Evolutionary conservation across 2,888 invertebrate species (phyloP).

Genomic region (Thera britannica): DNA sequence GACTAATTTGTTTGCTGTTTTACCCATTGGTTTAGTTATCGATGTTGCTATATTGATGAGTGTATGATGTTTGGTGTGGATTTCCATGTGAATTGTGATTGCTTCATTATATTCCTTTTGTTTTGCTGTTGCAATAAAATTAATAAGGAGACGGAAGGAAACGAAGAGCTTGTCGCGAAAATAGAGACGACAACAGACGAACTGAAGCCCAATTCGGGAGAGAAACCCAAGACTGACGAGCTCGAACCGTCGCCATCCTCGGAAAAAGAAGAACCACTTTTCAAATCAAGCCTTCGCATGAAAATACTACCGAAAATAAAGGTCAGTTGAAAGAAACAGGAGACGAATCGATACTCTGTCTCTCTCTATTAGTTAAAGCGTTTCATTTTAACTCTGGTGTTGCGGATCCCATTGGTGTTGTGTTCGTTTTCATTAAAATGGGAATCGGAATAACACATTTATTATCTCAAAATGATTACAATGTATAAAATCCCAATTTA

Average conservation of each 20-base stretch:
- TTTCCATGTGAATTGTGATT: slow-evolving; percentile 56
- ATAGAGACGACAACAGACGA: slow-evolving; percentile 80
- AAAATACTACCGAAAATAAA: slow-evolving; percentile 70
- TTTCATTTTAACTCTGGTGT: slow-evolving; percentile 63
- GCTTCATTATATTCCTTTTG: slow-evolving; percentile 70
- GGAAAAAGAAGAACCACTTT: slow-evolving; percentile 79
- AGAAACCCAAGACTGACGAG: slow-evolving; percentile 60
- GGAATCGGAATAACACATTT: slow-evolving; percentile 34
- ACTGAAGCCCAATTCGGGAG: slow-evolving; percentile 72
- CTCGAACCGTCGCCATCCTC: slow-evolving; percentile 62
- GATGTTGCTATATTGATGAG: slow-evolving; percentile 63
- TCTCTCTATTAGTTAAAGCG: slow-evolving; percentile 69
- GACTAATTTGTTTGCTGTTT: slow-evolving; percentile 66
- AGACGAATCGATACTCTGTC: slow-evolving; percentile 51
- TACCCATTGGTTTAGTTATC: slow-evolving; percentile 56
- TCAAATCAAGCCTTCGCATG: slow-evolving; percentile 78
- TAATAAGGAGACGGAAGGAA: slow-evolving; percentile 70
- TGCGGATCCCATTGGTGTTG: slow-evolving; percentile 52
- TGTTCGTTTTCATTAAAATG: slow-evolving; percentile 49
- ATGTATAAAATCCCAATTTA: slow-evolving; percentile 44
- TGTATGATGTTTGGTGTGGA: slow-evolving; percentile 48
- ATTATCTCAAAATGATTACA: slow-evolving; percentile 8
- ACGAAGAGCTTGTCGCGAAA: slow-evolving; percentile 76
- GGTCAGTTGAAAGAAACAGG: slow-evolving; percentile 68
- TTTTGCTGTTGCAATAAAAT: slow-evolving; percentile 79